Percentiles rank a stretch among this genome's conserved stretches.
Evolutionary conservation across 2,797 vertebrate genomes (phyloP).

Genomic region (Pantherophis alleghaniensis): DNA sequence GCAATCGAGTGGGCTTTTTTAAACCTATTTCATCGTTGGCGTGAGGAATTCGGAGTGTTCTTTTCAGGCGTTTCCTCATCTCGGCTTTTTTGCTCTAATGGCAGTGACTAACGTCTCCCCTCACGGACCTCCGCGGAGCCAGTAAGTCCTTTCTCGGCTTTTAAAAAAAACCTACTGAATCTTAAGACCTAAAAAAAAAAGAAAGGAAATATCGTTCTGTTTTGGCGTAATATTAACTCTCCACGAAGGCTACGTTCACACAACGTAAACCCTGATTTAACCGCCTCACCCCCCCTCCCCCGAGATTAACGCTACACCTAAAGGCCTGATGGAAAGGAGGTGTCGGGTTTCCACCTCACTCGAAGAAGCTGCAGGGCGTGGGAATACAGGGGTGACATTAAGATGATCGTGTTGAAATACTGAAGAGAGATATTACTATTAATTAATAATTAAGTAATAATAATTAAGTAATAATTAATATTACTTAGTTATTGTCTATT

Average conservation of each 20-base stretch:
- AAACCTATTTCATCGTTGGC: not conserved
- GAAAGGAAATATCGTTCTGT: not conserved
- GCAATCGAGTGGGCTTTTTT: not conserved
- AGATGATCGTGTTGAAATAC: not conserved
- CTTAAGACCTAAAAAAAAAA: not conserved
- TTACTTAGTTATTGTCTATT: not conserved
- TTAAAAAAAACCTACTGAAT: no score
- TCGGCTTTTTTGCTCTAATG: conserved; percentile 26
- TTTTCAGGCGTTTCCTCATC: not conserved
- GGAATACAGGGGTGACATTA: not conserved
- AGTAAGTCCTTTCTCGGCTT: not conserved
- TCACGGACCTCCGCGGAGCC: conserved; percentile 35
- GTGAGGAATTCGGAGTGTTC: not conserved
- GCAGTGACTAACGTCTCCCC: conserved; percentile 51
- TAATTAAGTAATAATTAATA: no score
- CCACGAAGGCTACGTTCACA: not conserved
- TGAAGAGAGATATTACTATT: not conserved
- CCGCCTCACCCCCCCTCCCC: not conserved
- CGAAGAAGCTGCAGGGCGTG: not conserved
- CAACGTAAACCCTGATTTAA: not conserved
- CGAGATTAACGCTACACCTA: not conserved
- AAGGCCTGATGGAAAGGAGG: not conserved
- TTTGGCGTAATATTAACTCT: not conserved
- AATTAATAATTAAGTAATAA: no score
- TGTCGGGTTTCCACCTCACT: not conserved